Evolutionary conservation across 2,797 vertebrate species (phyloP).

Genomic region (Sebastolobus alascanus): DNA sequence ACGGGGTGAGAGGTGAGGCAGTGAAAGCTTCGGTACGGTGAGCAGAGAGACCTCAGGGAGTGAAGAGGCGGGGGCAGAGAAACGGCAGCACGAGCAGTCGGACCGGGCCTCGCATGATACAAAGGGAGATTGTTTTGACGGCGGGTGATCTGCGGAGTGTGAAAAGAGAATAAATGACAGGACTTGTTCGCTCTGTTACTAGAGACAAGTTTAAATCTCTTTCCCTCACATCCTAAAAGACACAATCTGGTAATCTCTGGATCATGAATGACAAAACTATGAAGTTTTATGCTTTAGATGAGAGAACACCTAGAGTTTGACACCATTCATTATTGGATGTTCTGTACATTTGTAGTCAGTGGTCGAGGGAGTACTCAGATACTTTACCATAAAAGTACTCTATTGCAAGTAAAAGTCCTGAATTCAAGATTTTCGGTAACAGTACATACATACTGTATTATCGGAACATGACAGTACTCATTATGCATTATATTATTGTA

Average conservation of each 20-base stretch:
- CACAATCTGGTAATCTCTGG: background rate
- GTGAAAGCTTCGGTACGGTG: conserved; percentile 47
- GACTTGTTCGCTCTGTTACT: background rate
- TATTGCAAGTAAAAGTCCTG: background rate
- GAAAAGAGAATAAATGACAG: conserved; percentile 55
- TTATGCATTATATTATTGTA: background rate
- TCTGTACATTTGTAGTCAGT: background rate
- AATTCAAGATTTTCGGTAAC: background rate
- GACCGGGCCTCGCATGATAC: conserved; percentile 46
- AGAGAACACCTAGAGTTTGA: background rate
- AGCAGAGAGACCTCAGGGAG: conserved; percentile 59
- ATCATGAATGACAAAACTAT: conserved; percentile 10
- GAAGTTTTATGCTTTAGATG: background rate
- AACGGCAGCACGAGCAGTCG: conserved; percentile 21
- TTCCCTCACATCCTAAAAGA: background rate
- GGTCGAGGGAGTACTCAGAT: background rate
- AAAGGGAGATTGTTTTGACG: conserved; percentile 67
- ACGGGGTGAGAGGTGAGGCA: conserved; percentile 66
- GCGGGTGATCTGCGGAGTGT: conserved; percentile 58
- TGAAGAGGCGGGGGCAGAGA: conserved; percentile 11
- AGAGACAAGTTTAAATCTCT: background rate
- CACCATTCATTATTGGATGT: background rate
- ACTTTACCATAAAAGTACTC: background rate
- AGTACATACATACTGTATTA: background rate
- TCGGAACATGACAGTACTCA: background rate